Base-by-base conservation (phyloP, 2,113 vertebrate genomes). In the Dolichotis patagonum region DNA sequence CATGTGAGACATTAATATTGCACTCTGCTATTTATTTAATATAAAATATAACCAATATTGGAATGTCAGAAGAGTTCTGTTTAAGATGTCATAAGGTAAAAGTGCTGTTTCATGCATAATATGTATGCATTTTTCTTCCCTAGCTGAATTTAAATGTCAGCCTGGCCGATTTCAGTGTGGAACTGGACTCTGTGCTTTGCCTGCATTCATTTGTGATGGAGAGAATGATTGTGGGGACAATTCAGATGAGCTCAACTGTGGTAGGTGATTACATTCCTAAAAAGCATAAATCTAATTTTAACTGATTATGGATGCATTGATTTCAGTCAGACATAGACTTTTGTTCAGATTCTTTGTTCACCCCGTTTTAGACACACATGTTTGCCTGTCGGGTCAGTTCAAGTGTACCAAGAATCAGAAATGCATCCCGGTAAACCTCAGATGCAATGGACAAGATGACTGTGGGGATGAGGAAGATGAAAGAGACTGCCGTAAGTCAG, bases 171-270 rank as follows among this genome's bases (percentile, higher is more conserved):
- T 99, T 97, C 99, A 99, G 97, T 99, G 99, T 78, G 99, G 99
- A 86, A 99, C 99, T 26, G 99, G 99, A 77, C 99, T 99, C 71
- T 99, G 99, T 96, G 99, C 99, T 49, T 99, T 99, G 20, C 99
- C 99, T 49, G 99, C 99, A 19, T 99, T 99, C 97, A 99, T 99
- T 98, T 99, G 99, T 96, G 99, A 99, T 93, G 99, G 99, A 95
- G 99, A 99, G 91, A 99, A 99, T 9, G 99, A 99, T 82, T 99
- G 99, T 96, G 99, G 99, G 20, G 99, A 99, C 98, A 99, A 99
- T 97, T 99, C 99, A 2, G 99, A 99, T 92, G 99, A 99, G 93
- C 98, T 99, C 49, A 99, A 99, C 98, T 99, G 99, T 87, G 99
- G 99, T 99, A 97, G 96, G 99, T 97, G 90, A 52, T 95, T 85